A percentile compares a stretch with the other conserved stretches of the same genome.
Evolutionary conservation across 2,113 vertebrate species (phyloP).

Genomic region (Chaetura pelagica): DNA sequence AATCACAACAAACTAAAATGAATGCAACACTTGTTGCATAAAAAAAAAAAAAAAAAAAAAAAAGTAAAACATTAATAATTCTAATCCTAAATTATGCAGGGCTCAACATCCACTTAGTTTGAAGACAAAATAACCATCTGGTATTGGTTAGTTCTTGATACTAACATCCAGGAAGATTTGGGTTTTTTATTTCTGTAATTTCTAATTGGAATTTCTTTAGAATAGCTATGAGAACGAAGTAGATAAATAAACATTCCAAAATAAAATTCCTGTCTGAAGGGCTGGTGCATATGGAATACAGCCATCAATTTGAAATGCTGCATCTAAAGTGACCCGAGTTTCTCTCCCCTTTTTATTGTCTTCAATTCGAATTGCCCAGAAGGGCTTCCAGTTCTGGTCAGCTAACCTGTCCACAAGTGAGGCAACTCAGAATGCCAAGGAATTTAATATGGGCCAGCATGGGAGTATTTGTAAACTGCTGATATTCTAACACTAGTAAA

Average conservation of each 20-base stretch:
- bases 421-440: background rate
- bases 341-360: background rate
- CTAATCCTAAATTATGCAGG: background rate
- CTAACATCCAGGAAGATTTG: background rate
- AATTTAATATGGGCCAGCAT: background rate
- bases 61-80: background rate
- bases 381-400: background rate
- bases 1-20: too few species aligned
- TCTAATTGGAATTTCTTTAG: background rate
- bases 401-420: background rate
- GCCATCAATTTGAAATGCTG: background rate
- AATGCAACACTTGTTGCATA: background rate
- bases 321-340: background rate
- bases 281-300: background rate
- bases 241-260: background rate
- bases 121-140: background rate
- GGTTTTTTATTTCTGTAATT: background rate
- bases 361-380: too few species aligned
- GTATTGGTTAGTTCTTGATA: background rate
- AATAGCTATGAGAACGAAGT: background rate
- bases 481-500: background rate
- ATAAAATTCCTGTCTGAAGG: background rate
- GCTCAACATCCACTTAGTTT: background rate
- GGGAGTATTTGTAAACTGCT: background rate
- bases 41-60: background rate